Conservation (phyloP, 2,888 invertebrate species). For the Tanypteryx hageni region DNA sequence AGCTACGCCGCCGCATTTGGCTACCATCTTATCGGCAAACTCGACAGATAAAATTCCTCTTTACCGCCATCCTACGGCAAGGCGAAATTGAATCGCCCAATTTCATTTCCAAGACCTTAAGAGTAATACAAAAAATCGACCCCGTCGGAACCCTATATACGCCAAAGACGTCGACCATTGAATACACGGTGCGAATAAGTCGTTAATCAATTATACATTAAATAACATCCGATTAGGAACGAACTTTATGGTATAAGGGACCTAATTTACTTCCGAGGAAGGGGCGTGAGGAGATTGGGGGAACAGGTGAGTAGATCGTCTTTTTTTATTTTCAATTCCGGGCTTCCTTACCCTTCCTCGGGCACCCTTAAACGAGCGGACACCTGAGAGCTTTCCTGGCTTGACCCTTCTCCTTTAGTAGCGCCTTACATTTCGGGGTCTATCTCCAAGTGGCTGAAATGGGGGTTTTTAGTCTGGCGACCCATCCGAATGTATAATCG, state of each 20-base stretch:
- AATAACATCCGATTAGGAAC: conserved; percentile 4
- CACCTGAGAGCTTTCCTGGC: neutral
- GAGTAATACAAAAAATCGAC: neutral
- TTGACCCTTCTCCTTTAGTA: conserved; percentile 7
- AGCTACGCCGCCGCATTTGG: no score
- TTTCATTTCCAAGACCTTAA: neutral
- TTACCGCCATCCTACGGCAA: neutral
- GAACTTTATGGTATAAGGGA: neutral
- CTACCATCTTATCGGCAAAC: neutral
- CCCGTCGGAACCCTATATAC: neutral
- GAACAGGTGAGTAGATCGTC: conserved; percentile 13
- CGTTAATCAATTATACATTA: conserved; percentile 13
- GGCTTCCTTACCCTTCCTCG: neutral
- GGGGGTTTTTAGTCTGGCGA: neutral
- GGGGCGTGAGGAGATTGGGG: conserved; percentile 20
- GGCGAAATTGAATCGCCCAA: neutral
- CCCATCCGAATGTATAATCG: neutral
- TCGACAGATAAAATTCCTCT: neutral
- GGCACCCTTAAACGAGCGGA: neutral
- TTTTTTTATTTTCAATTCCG: conserved; percentile 20
- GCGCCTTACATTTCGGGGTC: neutral
- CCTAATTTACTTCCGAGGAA: neutral
- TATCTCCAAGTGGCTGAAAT: neutral
- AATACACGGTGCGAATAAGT: neutral
- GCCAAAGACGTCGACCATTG: neutral